Base-by-base conservation (phyloP, 2,113 vertebrate species). In the Pristiophorus japonicus region DNA sequence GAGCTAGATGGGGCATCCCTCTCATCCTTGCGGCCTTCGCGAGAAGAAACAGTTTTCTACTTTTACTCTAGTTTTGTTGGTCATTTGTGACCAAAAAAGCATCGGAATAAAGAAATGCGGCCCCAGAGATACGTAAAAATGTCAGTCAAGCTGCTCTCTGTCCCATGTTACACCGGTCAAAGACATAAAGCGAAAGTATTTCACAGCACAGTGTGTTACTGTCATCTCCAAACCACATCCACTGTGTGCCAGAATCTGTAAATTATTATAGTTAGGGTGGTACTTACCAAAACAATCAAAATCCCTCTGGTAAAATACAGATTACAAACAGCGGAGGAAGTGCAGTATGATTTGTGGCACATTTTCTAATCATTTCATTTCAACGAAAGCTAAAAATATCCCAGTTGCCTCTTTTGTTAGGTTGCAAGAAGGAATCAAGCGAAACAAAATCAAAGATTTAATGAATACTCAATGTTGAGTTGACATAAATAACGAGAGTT, bases 251-350 rank as follows among this genome's bases (percentile, higher is more conserved):
- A 90, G 87, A 62, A 59, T 59, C 51, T 90, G 70, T 75, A 90
- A 59, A 27, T 90, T 59, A 59, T 90, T 62, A 42, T 51, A 90
- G 34, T n/a, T 90, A 66, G 92, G 92, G 92, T 47, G 63, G 45
- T 67, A 47, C 92, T 94, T 73, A 94, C 42, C 27, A 38, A 94
- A 94, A 45, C 63, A 66, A 94, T 42, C 42, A 30, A 94, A 94
- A 94, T 66, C 22, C 63, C 63, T 94, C 92, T 94, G 92, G 92
- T 67, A 42, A 94, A 94, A 94, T 94, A 94, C 92, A 47, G 92
- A 94, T 94, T 67, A 67, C 63, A 67, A 66, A 24, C 20, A 45
- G 92, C 20, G 24, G 42, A 94, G 92, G 63, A 67, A 94, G 38
- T 67, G 42, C 63, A n/a, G 51, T 90, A 34, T 59, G 87, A 90